A percentile compares a stretch with the other conserved stretches of the same genome.
Conservation (phyloP, 1,140 invertebrate species). For the Ceratosolen solmsi region DNA sequence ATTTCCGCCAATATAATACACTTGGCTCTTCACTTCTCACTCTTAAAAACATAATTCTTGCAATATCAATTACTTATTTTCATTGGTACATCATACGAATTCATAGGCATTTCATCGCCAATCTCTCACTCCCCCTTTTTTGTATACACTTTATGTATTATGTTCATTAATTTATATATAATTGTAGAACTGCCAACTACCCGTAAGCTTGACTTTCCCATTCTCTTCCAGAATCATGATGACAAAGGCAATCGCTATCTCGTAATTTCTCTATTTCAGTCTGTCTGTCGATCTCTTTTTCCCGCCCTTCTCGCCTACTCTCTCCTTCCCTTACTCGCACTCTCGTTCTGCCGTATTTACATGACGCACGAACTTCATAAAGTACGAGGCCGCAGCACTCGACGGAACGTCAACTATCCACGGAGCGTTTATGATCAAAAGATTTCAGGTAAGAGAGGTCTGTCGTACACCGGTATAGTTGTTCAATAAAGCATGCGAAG, state of each 20-base stretch:
- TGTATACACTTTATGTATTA: neutral
- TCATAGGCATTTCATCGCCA: constrained; percentile 1
- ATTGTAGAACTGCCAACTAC: constrained; percentile 27
- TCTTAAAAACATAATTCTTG: constrained; percentile 16
- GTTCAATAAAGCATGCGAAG: constrained; percentile 27
- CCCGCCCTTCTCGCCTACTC: neutral
- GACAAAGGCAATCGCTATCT: no score
- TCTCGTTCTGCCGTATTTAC: neutral
- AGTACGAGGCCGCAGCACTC: neutral
- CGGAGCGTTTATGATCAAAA: constrained; percentile 38
- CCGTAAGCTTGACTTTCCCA: constrained; percentile 26
- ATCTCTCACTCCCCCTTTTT: neutral
- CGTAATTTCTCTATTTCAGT: no score
- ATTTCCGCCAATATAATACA: neutral
- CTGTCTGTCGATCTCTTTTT: no score
- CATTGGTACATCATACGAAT: neutral
- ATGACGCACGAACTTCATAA: constrained; percentile 42
- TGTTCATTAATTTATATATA: constrained; percentile 14
- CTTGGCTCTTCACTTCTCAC: neutral
- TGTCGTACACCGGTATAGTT: neutral
- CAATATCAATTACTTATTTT: neutral
- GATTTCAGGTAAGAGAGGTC: constrained; percentile 29
- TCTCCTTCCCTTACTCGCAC: neutral
- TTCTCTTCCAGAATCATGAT: constrained; percentile 31
- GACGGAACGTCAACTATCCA: neutral